A percentile compares a stretch with the other conserved stretches of the same genome.
Conservation (phyloP, 2,888 invertebrate genomes). For the Malachius bipustulatus region DNA sequence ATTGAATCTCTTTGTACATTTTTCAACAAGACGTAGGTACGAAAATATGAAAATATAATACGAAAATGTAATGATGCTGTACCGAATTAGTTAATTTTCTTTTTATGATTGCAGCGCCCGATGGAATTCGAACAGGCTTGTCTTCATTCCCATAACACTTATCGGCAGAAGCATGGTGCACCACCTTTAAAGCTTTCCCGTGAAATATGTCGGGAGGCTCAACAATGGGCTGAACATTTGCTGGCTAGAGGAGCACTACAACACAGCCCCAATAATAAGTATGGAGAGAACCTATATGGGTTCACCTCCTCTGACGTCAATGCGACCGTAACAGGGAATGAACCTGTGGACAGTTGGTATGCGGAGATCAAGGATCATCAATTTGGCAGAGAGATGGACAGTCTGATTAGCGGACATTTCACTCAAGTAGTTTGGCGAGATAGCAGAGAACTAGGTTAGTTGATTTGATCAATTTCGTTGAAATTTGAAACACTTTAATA, state of each 20-base stretch:
- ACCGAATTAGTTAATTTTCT: not conserved
- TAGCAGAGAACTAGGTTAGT: constrained; percentile 58
- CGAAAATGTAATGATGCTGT: no score
- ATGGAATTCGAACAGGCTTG: constrained; percentile 37
- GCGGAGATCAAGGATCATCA: constrained; percentile 58
- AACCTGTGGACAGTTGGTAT: constrained; percentile 67
- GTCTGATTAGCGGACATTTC: constrained; percentile 53
- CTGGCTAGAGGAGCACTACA: constrained; percentile 41
- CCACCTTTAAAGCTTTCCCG: constrained; percentile 43
- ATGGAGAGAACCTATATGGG: constrained; percentile 57
- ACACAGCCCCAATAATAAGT: constrained; percentile 46
- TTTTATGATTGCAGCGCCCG: constrained; percentile 25
- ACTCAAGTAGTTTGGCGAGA: constrained; percentile 78
- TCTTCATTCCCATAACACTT: constrained; percentile 47
- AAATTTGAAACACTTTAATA: no score
- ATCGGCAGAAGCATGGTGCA: constrained; percentile 44
- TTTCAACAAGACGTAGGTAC: no score
- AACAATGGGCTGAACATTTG: constrained; percentile 42
- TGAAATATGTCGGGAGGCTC: constrained; percentile 41
- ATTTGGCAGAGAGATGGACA: constrained; percentile 54
- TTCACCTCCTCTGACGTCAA: constrained; percentile 56
- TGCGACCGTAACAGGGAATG: constrained; percentile 51
- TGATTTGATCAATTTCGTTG: no score
- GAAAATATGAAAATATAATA: no score
- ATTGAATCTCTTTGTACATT: no score